Percentiles rank a stretch among this genome's conserved stretches.
These are phyloP conservation scores for Lasioglossum oenotherae DNA, from an alignment of 2,888 invertebrate species.

Conservation along the genomic window DNA sequence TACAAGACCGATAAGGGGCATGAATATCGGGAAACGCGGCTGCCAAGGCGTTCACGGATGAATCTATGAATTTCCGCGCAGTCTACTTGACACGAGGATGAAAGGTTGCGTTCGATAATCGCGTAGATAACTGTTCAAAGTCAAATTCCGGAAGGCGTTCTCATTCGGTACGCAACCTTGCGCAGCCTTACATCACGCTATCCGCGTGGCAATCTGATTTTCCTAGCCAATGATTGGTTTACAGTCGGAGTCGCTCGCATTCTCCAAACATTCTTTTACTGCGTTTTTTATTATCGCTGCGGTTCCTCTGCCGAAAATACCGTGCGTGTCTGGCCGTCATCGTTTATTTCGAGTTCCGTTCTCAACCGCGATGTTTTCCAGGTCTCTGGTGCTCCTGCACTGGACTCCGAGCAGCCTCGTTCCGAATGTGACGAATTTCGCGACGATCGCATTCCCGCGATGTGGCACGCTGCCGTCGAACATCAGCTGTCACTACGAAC, in stretches of 20 bases:
- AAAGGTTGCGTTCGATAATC: not conserved
- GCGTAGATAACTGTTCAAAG: not conserved
- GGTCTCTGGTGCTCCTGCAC: conserved; percentile 87
- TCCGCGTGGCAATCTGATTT: not conserved
- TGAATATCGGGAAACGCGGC: not conserved
- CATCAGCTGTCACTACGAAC: conserved; percentile 89
- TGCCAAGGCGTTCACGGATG: not conserved
- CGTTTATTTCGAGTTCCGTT: not conserved
- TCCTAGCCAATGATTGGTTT: not conserved
- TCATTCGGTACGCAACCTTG: not conserved
- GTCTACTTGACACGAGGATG: conserved; percentile 1
- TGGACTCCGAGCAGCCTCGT: conserved; percentile 89
- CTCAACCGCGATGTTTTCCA: conserved; percentile 35
- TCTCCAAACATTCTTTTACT: conserved; percentile 12
- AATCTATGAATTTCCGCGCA: not conserved
- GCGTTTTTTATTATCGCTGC: conserved; percentile 42
- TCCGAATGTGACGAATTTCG: conserved; percentile 84
- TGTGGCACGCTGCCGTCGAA: conserved; percentile 82
- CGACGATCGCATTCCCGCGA: conserved; percentile 87
- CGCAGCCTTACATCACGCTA: not conserved
- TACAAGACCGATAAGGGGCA: not conserved
- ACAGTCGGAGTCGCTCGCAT: not conserved
- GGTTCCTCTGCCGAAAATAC: not conserved
- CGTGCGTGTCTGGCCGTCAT: conserved; percentile 1
- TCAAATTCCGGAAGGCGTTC: not conserved